Conservation (phyloP, 2,797 vertebrate species). For the Delichon dasypus region DNA sequence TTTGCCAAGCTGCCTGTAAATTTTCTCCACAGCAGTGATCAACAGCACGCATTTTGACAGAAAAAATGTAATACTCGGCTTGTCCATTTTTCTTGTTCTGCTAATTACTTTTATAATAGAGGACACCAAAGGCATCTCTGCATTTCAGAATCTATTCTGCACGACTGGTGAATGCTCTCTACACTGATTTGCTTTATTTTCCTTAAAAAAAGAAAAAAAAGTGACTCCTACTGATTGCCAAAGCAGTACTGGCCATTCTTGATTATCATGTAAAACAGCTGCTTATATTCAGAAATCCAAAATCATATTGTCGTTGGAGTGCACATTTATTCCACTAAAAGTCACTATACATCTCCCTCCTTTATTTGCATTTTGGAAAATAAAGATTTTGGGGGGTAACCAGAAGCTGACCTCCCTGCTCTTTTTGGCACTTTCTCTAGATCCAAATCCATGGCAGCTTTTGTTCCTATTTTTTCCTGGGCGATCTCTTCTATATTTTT, state of each 20-base stretch:
- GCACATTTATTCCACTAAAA: not conserved
- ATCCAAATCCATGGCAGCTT: not conserved
- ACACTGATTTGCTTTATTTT: not conserved
- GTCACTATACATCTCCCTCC: not conserved
- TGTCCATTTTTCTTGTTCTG: not conserved
- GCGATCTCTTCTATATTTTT: not conserved
- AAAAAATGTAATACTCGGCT: not conserved
- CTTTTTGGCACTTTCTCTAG: not conserved
- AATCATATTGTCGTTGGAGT: not conserved
- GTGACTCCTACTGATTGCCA: fast-evolving
- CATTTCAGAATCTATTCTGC: not conserved
- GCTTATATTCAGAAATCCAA: not conserved
- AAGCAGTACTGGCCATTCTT: not conserved
- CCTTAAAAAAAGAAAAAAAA: not conserved
- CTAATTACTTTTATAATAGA: not conserved
- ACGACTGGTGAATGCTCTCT: not conserved
- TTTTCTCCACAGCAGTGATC: not conserved
- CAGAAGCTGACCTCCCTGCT: not conserved
- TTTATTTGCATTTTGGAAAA: not conserved
- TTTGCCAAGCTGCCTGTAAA: not conserved
- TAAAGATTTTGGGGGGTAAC: not conserved
- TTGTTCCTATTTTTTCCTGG: not conserved
- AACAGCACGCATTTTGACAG: not conserved
- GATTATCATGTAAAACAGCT: not conserved
- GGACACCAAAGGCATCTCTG: not conserved